phyloP scores from a whole-genome alignment of 1,140 invertebrate species.

The Meloidogyne hapla region DNA sequence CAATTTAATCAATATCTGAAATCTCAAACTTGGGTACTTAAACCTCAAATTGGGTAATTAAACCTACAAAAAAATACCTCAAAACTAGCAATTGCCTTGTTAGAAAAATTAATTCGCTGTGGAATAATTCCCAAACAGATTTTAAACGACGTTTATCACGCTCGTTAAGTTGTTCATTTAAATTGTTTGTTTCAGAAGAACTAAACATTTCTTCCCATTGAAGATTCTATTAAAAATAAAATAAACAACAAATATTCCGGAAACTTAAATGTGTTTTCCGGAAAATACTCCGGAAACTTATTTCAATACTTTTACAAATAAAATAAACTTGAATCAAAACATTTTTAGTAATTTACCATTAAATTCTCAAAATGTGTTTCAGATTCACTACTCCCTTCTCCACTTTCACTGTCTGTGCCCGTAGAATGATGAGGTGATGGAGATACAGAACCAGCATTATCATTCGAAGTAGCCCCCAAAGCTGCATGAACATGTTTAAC shows the following conservation, averaged over 20 bases:
- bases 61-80: too few species aligned
- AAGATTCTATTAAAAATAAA: slow-evolving; percentile 59
- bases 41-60: too few species aligned
- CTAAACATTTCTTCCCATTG: slow-evolving; percentile 67
- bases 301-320: too few species aligned
- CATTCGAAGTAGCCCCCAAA: slow-evolving; percentile 36
- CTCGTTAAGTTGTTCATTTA: slow-evolving; percentile 41
- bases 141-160: slow-evolving; percentile 62
- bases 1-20: too few species aligned
- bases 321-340: too few species aligned
- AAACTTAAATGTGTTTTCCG: too few species aligned
- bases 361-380: neutral
- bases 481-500: slow-evolving; percentile 62
- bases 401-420: neutral
- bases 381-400: neutral
- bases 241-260: too few species aligned
- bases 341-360: neutral
- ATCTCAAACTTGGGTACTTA: too few species aligned
- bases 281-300: too few species aligned
- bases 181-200: slow-evolving; percentile 39
- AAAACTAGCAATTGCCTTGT: slow-evolving; percentile 74
- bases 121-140: slow-evolving; percentile 75
- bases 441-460: neutral
- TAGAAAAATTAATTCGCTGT: slow-evolving; percentile 73
- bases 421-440: neutral